phyloP scores from a whole-genome alignment of 23 tunicate species.

The Trididemnum clinides region DNA sequence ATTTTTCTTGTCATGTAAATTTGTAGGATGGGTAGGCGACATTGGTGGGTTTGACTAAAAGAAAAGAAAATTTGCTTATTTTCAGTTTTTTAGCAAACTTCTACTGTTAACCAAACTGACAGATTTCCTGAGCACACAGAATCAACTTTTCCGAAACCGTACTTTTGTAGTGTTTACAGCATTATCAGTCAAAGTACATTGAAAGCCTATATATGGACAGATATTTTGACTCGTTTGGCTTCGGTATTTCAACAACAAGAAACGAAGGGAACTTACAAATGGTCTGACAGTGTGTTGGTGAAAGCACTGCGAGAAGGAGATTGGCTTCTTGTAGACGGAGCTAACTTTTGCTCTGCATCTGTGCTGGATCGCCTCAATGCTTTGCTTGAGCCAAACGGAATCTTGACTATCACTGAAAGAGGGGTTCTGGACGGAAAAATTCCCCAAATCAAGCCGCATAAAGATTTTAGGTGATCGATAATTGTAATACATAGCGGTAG shows the following conservation, averaged over 20 bases:
- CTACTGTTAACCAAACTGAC: too few species aligned
- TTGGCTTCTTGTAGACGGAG: conserved; percentile 88
- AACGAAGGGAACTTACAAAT: conserved; percentile 62
- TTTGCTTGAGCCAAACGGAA: conserved; percentile 82
- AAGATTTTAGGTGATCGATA: conserved; percentile 88
- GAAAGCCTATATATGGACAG: background rate
- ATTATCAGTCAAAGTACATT: too few species aligned
- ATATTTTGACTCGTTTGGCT: background rate
- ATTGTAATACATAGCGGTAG: too few species aligned
- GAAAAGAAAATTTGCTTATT: too few species aligned
- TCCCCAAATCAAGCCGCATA: conserved; percentile 68
- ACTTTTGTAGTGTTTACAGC: too few species aligned
- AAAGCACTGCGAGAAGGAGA: conserved; percentile 79
- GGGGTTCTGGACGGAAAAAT: conserved; percentile 80
- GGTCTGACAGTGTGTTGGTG: conserved; percentile 84
- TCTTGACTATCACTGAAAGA: conserved; percentile 80
- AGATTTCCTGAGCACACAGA: too few species aligned
- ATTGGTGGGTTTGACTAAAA: too few species aligned
- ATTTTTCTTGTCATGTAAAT: too few species aligned
- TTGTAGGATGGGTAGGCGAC: too few species aligned
- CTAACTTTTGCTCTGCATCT: conserved; percentile 89
- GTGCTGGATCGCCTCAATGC: conserved; percentile 93
- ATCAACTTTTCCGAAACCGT: too few species aligned
- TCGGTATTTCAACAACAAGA: background rate
- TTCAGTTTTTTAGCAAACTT: too few species aligned